Conservation (phyloP, 2,113 vertebrate genomes). For the Odocoileus hemionus region DNA sequence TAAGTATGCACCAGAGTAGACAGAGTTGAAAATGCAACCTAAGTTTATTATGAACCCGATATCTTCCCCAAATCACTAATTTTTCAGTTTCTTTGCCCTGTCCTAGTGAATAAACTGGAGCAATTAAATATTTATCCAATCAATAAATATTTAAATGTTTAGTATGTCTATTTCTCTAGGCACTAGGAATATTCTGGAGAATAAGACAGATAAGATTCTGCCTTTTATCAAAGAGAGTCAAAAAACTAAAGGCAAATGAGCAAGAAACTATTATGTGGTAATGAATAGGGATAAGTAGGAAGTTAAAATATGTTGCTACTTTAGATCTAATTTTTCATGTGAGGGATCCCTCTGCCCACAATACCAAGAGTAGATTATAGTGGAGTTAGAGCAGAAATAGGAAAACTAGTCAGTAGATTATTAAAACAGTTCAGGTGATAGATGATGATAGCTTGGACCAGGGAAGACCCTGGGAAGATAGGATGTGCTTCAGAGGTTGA, state of each 20-base stretch:
- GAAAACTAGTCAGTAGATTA: background rate
- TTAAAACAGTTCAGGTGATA: background rate
- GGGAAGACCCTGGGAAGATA: background rate
- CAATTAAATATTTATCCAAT: background rate
- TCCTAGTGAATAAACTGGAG: background rate
- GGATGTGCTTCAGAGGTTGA: background rate
- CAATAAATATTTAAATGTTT: background rate
- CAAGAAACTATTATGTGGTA: background rate
- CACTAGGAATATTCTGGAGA: background rate
- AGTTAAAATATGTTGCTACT: background rate
- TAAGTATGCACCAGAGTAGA: background rate
- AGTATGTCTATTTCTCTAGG: background rate
- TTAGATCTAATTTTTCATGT: background rate
- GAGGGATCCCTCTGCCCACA: background rate
- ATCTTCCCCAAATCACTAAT: background rate
- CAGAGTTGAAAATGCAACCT: background rate
- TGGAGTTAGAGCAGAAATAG: background rate
- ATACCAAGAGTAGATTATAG: background rate
- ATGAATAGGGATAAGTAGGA: background rate
- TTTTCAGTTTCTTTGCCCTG: background rate
- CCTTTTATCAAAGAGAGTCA: background rate
- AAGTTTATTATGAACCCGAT: background rate
- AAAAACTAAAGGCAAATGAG: background rate
- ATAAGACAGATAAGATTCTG: background rate
- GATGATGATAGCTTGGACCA: background rate